phyloP scores from a whole-genome alignment of 2,888 invertebrate species.

The Allacma fusca region DNA sequence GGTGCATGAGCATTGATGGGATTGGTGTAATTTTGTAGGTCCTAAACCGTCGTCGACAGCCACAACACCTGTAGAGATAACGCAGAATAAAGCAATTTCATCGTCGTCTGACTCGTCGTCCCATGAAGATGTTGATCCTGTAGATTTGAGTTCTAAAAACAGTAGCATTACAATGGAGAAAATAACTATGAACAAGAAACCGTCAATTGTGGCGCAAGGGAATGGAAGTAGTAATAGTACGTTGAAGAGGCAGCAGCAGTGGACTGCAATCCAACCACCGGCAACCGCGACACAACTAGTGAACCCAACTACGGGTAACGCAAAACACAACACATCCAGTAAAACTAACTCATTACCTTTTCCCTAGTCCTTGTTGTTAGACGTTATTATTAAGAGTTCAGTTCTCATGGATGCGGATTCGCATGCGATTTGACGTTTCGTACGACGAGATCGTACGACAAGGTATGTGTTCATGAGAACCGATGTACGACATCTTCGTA shows the following conservation, averaged over 20 bases:
- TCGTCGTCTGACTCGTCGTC: constrained; percentile 42
- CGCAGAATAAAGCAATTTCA: constrained; percentile 43
- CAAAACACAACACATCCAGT: neutral
- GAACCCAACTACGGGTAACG: constrained; percentile 78
- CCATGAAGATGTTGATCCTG: constrained; percentile 47
- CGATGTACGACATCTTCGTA: too few relatives aligned
- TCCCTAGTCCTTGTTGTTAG: too few relatives aligned
- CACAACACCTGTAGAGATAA: constrained; percentile 40
- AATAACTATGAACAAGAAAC: constrained; percentile 23
- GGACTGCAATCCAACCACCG: constrained; percentile 30
- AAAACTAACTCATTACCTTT: too few relatives aligned
- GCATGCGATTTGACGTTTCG: too few relatives aligned
- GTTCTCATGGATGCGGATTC: too few relatives aligned
- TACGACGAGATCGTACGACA: too few relatives aligned
- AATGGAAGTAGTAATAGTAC: constrained; percentile 39
- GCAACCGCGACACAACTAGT: constrained; percentile 81
- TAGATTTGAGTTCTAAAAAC: constrained; percentile 49
- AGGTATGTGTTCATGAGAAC: too few relatives aligned
- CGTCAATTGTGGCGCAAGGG: constrained; percentile 37
- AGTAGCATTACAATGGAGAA: constrained; percentile 26
- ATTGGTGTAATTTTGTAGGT: constrained; percentile 21
- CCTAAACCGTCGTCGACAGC: constrained; percentile 41
- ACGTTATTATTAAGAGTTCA: too few relatives aligned
- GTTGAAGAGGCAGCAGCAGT: constrained; percentile 37
- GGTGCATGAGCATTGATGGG: neutral